These are phyloP conservation scores for Muscidifurax raptorellus DNA, from an alignment of 1,140 invertebrate species.

Conservation along the genomic window DNA sequence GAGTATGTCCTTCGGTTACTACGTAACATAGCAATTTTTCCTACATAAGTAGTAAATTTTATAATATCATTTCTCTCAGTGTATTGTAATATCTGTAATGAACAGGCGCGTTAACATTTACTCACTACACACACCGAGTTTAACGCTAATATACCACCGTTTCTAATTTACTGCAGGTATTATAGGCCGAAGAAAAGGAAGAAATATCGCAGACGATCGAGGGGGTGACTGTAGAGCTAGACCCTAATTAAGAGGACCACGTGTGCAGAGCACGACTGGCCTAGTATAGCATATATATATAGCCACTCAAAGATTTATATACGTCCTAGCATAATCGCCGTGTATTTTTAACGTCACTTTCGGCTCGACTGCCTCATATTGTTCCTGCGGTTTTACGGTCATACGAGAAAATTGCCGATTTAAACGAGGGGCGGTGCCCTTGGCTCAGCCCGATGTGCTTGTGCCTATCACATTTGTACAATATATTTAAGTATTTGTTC, in stretches of 20 bases:
- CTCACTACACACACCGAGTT: neutral
- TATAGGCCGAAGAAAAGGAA: conserved; percentile 18
- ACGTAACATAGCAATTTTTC: no score
- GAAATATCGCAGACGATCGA: conserved; percentile 37
- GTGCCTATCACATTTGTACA: neutral
- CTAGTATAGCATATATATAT: neutral
- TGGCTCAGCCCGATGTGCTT: neutral
- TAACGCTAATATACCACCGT: conserved; percentile 41
- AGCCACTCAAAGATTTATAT: conserved; percentile 40
- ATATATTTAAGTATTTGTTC: neutral
- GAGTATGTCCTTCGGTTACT: no score
- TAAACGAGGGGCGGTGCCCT: conserved; percentile 9
- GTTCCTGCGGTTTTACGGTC: conserved; percentile 67
- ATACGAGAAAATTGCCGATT: conserved; percentile 70
- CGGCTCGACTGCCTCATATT: neutral
- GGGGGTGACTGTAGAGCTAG: conserved; percentile 18
- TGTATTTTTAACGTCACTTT: conserved; percentile 63
- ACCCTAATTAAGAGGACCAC: conserved; percentile 36
- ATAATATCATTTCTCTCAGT: no score
- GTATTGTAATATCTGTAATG: no score
- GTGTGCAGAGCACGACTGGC: neutral
- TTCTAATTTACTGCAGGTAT: conserved; percentile 19
- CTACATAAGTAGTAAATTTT: no score
- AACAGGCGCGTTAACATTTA: no score
- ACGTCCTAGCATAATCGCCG: conserved; percentile 66